These are phyloP conservation scores for Ctena decussata DNA, from an alignment of 2,888 invertebrate species.

Conservation along the genomic window DNA sequence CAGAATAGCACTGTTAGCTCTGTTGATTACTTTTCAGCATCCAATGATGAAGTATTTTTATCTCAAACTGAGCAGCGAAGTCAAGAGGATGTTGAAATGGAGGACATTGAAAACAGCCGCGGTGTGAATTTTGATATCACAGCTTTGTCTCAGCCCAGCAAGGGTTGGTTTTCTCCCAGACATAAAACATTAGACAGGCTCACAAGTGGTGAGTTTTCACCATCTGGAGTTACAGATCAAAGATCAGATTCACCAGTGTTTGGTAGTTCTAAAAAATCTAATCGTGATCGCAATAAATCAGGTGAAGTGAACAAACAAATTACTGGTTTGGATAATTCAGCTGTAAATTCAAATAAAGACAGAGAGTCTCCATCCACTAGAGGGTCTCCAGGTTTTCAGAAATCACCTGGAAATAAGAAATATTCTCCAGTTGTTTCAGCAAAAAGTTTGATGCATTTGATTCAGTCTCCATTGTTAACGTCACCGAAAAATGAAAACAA, in stretches of 20 bases:
- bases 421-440: constrained; percentile 78
- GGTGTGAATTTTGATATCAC: not conserved
- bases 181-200: constrained; percentile 31
- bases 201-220: constrained; percentile 28
- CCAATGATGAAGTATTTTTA: constrained; percentile 73
- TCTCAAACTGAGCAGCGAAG: constrained; percentile 13
- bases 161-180: constrained; percentile 8
- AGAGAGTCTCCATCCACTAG: not conserved
- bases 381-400: not conserved
- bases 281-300: constrained; percentile 17
- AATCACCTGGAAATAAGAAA: constrained; percentile 64
- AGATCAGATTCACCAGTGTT: constrained; percentile 58
- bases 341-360: not conserved
- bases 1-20: constrained; percentile 55
- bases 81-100: constrained; percentile 1
- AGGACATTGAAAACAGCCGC: not conserved
- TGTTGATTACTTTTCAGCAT: constrained; percentile 67
- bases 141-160: not conserved
- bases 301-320: constrained; percentile 10
- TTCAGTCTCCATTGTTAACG: constrained; percentile 77
- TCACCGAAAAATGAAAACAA: constrained; percentile 32
- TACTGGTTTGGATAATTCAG: not conserved
- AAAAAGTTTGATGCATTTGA: constrained; percentile 76
- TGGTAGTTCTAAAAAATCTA: constrained; percentile 20
- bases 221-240: constrained; percentile 15